Evolutionary conservation across 2,888 invertebrate genomes (phyloP).

Genomic region (Baccha elongata): DNA sequence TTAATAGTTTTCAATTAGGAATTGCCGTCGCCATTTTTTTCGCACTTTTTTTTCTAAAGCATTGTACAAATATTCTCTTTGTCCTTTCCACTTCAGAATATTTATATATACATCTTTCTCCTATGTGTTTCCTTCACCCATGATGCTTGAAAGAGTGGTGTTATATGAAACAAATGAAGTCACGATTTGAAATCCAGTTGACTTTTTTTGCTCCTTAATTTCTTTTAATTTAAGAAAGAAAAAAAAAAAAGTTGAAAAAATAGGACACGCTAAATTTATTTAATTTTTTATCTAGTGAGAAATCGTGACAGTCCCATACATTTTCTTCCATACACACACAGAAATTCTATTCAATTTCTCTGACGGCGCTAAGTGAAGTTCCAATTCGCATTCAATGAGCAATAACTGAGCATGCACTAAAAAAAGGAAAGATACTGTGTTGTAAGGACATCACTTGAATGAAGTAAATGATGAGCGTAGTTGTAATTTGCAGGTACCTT

Average conservation of each 20-base stretch:
- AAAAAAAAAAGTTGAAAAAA: slow-evolving; percentile 28
- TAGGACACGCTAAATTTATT: slow-evolving; percentile 60
- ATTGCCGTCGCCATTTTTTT: slow-evolving; percentile 46
- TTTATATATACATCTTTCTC: slow-evolving; percentile 18
- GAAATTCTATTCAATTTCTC: slow-evolving; percentile 58
- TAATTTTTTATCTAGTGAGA: slow-evolving; percentile 67
- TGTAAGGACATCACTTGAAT: no score
- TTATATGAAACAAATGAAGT: slow-evolving; percentile 60
- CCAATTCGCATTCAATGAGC: slow-evolving; percentile 64
- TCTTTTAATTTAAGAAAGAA: slow-evolving; percentile 47
- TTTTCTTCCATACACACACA: slow-evolving; percentile 31
- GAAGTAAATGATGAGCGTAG: no score
- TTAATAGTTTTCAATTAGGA: slow-evolving; percentile 71
- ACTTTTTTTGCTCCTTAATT: slow-evolving; percentile 59
- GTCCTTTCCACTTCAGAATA: slow-evolving; percentile 22
- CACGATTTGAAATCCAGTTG: slow-evolving; percentile 62
- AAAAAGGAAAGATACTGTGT: no score
- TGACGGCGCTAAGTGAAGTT: slow-evolving; percentile 68
- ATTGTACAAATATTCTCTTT: slow-evolving; percentile 62
- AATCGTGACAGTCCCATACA: slow-evolving; percentile 66
- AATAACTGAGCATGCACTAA: background rate
- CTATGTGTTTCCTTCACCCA: slow-evolving; percentile 47
- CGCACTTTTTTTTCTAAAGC: slow-evolving; percentile 54
- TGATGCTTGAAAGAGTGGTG: slow-evolving; percentile 24
- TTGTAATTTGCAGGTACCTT: no score